These are phyloP conservation scores for Marronus borbonicus DNA, from an alignment of 2,888 invertebrate species.

Conservation along the genomic window DNA sequence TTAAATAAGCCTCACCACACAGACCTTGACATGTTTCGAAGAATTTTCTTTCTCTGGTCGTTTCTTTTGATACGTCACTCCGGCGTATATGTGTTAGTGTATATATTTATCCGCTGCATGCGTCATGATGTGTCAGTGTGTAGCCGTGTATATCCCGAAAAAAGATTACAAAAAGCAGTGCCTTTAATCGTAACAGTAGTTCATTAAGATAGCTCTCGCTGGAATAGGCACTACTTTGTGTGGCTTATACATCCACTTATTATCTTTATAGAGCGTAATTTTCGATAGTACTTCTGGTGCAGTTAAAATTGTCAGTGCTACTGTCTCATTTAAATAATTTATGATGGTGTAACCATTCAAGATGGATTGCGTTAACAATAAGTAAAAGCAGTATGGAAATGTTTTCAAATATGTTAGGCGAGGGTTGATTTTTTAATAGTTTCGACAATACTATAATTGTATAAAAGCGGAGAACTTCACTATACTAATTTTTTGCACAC, in stretches of 20 bases:
- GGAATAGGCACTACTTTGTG: constrained; percentile 29
- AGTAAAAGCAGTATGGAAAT: too few species aligned
- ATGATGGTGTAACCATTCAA: neutral
- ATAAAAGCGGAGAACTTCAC: too few species aligned
- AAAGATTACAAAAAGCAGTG: constrained; percentile 38
- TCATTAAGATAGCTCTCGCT: constrained; percentile 31
- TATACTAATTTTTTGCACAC: too few species aligned
- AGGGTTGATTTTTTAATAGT: too few species aligned
- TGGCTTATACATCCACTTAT: constrained; percentile 35
- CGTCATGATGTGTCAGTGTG: constrained; percentile 42
- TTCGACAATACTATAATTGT: too few species aligned
- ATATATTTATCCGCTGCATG: constrained; percentile 43
- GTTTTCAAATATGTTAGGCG: too few species aligned
- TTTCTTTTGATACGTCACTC: constrained; percentile 34
- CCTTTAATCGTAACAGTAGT: constrained; percentile 40
- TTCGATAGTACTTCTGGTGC: constrained; percentile 22
- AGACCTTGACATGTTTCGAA: constrained; percentile 47
- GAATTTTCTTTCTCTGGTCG: constrained; percentile 45
- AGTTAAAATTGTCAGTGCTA: constrained; percentile 1
- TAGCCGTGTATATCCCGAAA: constrained; percentile 25
- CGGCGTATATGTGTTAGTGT: neutral
- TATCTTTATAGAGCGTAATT: constrained; percentile 31
- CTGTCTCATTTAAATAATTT: neutral
- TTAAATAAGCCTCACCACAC: constrained; percentile 34
- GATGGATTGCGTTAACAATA: too few species aligned